Evolutionary conservation across 2,888 invertebrate genomes (phyloP).

Genomic region (Leucozona laternaria): DNA sequence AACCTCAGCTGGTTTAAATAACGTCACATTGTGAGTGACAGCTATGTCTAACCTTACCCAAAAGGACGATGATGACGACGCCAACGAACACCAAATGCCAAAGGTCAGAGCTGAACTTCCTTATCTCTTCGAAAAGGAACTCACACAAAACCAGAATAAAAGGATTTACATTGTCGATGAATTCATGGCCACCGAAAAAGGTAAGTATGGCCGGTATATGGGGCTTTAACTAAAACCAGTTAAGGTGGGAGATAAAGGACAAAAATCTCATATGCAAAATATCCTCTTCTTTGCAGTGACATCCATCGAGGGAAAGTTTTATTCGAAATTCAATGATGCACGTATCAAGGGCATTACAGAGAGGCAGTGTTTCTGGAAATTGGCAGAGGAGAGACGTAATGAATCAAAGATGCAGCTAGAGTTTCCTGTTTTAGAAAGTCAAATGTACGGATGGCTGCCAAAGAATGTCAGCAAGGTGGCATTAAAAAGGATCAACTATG

Average conservation of each 20-base stretch:
- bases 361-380: conserved; percentile 53
- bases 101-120: conserved; percentile 76
- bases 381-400: conserved; percentile 51
- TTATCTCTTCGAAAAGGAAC: conserved; percentile 82
- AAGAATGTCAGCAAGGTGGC: conserved; percentile 67
- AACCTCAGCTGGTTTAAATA: conserved; percentile 15
- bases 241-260: conserved; percentile 9
- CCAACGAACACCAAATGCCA: conserved; percentile 4
- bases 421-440: conserved; percentile 80
- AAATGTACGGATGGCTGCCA: conserved; percentile 82
- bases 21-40: conserved; percentile 28
- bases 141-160: conserved; percentile 80
- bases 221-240: background rate
- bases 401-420: conserved; percentile 75
- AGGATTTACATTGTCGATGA: conserved; percentile 79
- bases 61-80: conserved; percentile 36
- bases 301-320: conserved; percentile 80
- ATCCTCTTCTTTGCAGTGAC: conserved; percentile 77
- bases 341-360: conserved; percentile 29
- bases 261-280: conserved; percentile 25
- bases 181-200: conserved; percentile 79
- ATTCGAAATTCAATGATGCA: conserved; percentile 78
- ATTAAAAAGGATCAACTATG: conserved; percentile 77
- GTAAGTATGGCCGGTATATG: conserved; percentile 77
- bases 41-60: conserved; percentile 47